phyloP scores from a whole-genome alignment of 2,888 invertebrate genomes.

The Sisyra terminalis region DNA sequence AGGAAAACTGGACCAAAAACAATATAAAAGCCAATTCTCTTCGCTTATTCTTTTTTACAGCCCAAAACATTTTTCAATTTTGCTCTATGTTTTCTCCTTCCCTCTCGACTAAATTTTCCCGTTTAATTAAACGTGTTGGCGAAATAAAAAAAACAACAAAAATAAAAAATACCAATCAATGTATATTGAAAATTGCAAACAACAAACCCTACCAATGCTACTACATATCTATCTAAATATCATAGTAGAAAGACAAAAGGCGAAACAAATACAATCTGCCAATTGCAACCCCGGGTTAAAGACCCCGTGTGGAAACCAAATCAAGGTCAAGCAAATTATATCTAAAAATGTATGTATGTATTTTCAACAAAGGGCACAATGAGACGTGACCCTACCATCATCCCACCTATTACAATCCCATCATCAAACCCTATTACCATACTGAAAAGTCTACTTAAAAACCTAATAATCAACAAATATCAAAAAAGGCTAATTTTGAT shows the following conservation, averaged over 20 bases:
- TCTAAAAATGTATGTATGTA: too few relatives aligned
- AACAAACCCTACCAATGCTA: background rate
- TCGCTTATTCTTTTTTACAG: background rate
- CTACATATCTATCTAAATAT: background rate
- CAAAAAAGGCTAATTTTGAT: too few relatives aligned
- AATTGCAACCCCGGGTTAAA: slow-evolving; percentile 30
- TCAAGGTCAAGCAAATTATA: slow-evolving; percentile 34
- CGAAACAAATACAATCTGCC: background rate
- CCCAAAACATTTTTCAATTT: background rate
- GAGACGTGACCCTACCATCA: slow-evolving; percentile 38
- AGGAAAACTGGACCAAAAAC: too few relatives aligned
- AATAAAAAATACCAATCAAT: background rate
- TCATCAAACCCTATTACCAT: too few relatives aligned
- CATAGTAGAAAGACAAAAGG: background rate
- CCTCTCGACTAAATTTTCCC: background rate
- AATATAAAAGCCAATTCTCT: too few relatives aligned
- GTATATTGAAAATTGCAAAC: background rate
- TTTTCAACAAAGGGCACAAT: slow-evolving; percentile 36
- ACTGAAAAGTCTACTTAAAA: too few relatives aligned
- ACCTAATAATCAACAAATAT: too few relatives aligned
- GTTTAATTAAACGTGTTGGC: background rate
- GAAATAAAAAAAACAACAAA: background rate
- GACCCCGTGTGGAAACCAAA: slow-evolving; percentile 68
- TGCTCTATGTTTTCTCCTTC: too few relatives aligned
- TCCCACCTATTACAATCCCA: too few relatives aligned